Conservation (phyloP, 2,888 invertebrate genomes). For the Netelia inedita region DNA sequence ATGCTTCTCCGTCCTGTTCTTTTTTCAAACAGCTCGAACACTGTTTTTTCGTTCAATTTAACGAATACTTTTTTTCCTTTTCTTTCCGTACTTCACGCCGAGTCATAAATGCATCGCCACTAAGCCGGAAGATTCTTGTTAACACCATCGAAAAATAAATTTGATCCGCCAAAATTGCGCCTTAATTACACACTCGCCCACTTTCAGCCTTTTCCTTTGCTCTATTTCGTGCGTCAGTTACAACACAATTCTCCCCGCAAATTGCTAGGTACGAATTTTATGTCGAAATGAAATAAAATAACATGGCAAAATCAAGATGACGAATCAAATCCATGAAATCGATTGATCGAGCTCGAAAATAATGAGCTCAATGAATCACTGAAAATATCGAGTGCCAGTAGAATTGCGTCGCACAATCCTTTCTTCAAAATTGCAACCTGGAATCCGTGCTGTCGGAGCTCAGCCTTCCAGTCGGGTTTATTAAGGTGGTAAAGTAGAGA, state of each 20-base stretch:
- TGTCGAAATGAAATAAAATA: too few species aligned
- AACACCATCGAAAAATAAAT: slow-evolving; percentile 9
- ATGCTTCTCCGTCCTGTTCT: slow-evolving; percentile 52
- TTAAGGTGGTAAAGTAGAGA: slow-evolving; percentile 25
- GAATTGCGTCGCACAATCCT: neutral
- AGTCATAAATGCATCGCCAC: slow-evolving; percentile 56
- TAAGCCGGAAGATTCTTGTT: slow-evolving; percentile 31
- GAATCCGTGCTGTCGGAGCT: neutral
- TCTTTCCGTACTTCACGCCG: slow-evolving; percentile 44
- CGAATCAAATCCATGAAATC: too few species aligned
- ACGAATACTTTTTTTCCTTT: slow-evolving; percentile 34
- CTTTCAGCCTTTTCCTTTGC: neutral
- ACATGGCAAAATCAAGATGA: too few species aligned
- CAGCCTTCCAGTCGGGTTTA: neutral
- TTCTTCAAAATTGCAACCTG: neutral
- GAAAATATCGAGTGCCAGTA: neutral
- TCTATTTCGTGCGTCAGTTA: neutral
- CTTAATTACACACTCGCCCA: neutral
- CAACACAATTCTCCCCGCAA: too few species aligned
- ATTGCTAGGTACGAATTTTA: too few species aligned
- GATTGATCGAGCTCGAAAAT: too few species aligned
- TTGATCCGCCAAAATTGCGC: neutral
- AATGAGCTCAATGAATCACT: neutral
- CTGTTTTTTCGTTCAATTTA: slow-evolving; percentile 38
- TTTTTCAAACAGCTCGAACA: slow-evolving; percentile 39